phyloP scores from a whole-genome alignment of 2,113 vertebrate genomes.

The Amphilophus citrinellus region DNA sequence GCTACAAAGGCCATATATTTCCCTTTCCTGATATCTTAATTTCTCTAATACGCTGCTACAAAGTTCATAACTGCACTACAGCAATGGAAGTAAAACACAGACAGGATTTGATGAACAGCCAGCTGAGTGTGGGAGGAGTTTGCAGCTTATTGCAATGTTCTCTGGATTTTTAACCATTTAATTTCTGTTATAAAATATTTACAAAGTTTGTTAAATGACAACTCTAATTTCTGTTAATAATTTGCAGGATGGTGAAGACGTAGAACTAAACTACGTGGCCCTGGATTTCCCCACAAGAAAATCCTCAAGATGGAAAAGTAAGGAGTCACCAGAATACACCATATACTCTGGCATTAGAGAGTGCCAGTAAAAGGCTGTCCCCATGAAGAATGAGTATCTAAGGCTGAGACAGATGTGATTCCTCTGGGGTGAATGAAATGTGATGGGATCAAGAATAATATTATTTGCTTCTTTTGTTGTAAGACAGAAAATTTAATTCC shows the following conservation, averaged over 20 bases:
- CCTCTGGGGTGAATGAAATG: no score
- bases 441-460: not conserved
- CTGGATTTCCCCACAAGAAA: slow-evolving; percentile 51
- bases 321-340: not conserved
- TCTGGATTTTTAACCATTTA: no score
- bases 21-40: not conserved
- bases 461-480: fast-evolving
- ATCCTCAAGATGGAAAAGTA: slow-evolving; percentile 6
- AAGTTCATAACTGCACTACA: not conserved
- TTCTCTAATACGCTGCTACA: not conserved
- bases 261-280: slow-evolving; percentile 23
- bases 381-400: not conserved
- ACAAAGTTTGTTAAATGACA: no score
- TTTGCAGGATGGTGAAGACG: slow-evolving; percentile 1
- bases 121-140: no score
- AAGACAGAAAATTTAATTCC: not conserved
- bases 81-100: no score
- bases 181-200: no score
- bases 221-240: not conserved
- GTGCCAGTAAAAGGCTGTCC: not conserved
- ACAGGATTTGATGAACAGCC: no score
- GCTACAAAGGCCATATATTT: no score
- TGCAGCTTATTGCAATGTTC: no score
- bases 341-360: slow-evolving; percentile 31
- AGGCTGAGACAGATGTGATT: no score